Conservation (phyloP, 2,113 vertebrate species). For the Felis chaus region DNA sequence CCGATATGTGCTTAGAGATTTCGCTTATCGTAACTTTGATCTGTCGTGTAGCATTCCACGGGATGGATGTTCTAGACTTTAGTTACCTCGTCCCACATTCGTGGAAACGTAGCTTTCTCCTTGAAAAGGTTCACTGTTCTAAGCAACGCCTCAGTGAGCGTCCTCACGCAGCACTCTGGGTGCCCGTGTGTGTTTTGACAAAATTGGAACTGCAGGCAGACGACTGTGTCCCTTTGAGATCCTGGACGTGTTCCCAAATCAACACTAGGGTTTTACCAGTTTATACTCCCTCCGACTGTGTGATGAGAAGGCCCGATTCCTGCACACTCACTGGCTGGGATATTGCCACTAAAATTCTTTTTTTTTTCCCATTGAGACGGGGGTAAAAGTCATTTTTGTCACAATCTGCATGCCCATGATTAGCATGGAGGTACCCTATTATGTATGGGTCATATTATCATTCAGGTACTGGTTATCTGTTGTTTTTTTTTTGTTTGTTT, state of each 20-base stretch:
- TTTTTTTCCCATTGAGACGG: background rate
- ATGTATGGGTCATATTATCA: background rate
- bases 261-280: background rate
- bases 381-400: background rate
- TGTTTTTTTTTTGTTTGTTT: too few species aligned
- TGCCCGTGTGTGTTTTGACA: fast-evolving
- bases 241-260: background rate
- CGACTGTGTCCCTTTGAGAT: fast-evolving
- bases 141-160: fast-evolving
- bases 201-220: too few species aligned
- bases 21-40: background rate
- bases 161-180: fast-evolving
- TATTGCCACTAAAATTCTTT: background rate
- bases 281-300: background rate
- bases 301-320: background rate
- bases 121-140: fast-evolving
- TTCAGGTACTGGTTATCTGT: too few species aligned
- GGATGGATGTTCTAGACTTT: fast-evolving
- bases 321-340: background rate
- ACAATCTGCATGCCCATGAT: background rate
- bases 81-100: too few species aligned
- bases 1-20: background rate
- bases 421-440: background rate
- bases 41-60: fast-evolving
- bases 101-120: background rate